Evolutionary conservation across 2,113 vertebrate genomes (phyloP), one percentile per base, ranked within the genome.

Genomic region (Monopterus albus): DNA sequence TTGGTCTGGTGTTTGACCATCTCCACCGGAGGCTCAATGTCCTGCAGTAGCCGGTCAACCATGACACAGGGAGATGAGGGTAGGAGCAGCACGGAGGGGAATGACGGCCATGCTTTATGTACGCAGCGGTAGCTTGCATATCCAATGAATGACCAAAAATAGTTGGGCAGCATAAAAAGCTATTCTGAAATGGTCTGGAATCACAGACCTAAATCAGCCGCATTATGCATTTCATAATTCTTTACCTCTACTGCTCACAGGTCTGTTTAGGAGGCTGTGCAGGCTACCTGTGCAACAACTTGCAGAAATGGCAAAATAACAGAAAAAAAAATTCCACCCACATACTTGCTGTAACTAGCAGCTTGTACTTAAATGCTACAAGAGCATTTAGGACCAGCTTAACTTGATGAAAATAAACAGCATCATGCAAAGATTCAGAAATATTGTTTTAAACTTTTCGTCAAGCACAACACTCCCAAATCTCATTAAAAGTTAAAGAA

Each of bases 1-100:
- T 96, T 96, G 64, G 91, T 95, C 69, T 97, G 96, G 85, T 97
- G 96, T 88, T 96, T 95, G 93, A 95, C 90, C 83, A 96, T 83
- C 72, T 96, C 96, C 42, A 93, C 93, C 31, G 94, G 93, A 52
- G 94, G 91, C 86, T 94, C 94, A 33, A 75, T 75, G 49, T 89
- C 91, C 93, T 93, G 50, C 20, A 84, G 82, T 31, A 49, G 78
- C 67, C 87, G 59, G 80, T 57, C 76, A 80, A 86, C 73, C 87
- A 73, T 69, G 67, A 89, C 8, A 90, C 67, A 91, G 28, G 69
- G 42, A 81, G 23, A 31, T 79, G 64, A 83, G 49, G 74, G 65
- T 33, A 1, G 42, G 43, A 7, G 56, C 45, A 35, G 25, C n/a
- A 51, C 7, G 18, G 40, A 26, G 33, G n/a, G 64, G 72, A 40